Percentiles rank a stretch among this genome's conserved stretches.
phyloP scores from a whole-genome alignment of 2,113 vertebrate species.

The Sarotherodon lohbergeri region DNA sequence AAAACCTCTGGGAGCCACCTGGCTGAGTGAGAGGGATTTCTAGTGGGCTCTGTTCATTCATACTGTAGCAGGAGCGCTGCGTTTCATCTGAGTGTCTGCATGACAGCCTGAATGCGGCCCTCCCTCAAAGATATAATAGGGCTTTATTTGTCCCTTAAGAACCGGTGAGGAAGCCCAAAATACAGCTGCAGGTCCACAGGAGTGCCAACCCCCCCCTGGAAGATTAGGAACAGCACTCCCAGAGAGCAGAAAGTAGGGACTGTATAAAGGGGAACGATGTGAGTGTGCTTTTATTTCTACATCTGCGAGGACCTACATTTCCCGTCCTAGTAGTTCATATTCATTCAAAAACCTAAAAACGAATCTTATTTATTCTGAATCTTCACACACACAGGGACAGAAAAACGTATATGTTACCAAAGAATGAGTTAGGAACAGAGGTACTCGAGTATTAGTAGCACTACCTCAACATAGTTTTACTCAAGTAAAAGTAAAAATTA shows the following conservation, averaged over 20 bases:
- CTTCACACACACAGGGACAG: background rate
- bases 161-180: constrained; percentile 32
- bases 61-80: background rate
- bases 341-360: background rate
- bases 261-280: background rate
- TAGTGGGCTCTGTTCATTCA: constrained; percentile 34
- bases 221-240: background rate
- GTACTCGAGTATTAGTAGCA: background rate
- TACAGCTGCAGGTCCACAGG: constrained; percentile 53
- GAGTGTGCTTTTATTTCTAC: background rate
- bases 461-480: background rate
- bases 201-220: background rate
- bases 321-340: background rate
- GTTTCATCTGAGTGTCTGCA: constrained; percentile 46
- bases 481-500: background rate
- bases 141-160: constrained; percentile 66
- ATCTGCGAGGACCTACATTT: background rate
- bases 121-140: constrained; percentile 62
- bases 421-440: background rate
- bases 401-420: fast-evolving
- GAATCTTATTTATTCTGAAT: background rate
- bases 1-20: constrained; percentile 15
- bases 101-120: constrained; percentile 64
- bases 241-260: background rate
- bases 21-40: background rate